phyloP scores from a whole-genome alignment of 2,888 invertebrate species.

The Xestobium rufovillosum region DNA sequence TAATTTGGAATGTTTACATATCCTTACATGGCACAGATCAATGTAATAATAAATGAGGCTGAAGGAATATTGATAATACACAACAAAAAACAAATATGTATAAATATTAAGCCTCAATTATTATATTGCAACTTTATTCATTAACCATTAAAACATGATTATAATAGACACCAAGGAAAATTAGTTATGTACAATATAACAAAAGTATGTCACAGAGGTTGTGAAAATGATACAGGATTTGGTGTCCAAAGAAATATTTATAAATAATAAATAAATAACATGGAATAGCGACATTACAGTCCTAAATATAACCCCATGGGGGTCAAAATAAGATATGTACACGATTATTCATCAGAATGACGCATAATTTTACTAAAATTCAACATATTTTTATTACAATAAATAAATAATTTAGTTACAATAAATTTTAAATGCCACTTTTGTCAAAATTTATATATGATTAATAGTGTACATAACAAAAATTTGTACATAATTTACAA shows the following conservation, averaged over 20 bases:
- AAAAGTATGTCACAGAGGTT: too few species aligned
- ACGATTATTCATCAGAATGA: slow-evolving; percentile 34
- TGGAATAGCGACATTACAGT: slow-evolving; percentile 34
- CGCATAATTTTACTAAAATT: too few species aligned
- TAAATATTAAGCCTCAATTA: slow-evolving; percentile 32
- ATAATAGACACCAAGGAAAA: slow-evolving; percentile 29
- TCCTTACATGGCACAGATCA: slow-evolving; percentile 39
- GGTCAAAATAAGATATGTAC: slow-evolving; percentile 36
- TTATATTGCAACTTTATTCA: slow-evolving; percentile 3
- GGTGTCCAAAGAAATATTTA: slow-evolving; percentile 26
- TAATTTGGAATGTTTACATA: slow-evolving; percentile 41
- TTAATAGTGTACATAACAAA: too few species aligned
- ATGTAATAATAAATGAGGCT: slow-evolving; percentile 35
- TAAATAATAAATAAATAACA: slow-evolving; percentile 41
- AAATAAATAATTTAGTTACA: too few species aligned
- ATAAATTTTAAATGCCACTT: too few species aligned
- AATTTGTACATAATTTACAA: too few species aligned
- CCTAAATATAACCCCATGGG: slow-evolving; percentile 36
- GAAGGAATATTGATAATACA: slow-evolving; percentile 10
- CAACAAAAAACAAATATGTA: slow-evolving; percentile 20
- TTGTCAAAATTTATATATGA: too few species aligned
- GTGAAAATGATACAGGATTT: slow-evolving; percentile 9
- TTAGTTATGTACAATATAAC: slow-evolving; percentile 14
- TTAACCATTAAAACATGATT: slow-evolving; percentile 40
- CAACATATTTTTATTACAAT: too few species aligned